These are phyloP conservation scores for Aegotheles bennettii DNA, from an alignment of 2,113 vertebrate species.

Conservation along the genomic window DNA sequence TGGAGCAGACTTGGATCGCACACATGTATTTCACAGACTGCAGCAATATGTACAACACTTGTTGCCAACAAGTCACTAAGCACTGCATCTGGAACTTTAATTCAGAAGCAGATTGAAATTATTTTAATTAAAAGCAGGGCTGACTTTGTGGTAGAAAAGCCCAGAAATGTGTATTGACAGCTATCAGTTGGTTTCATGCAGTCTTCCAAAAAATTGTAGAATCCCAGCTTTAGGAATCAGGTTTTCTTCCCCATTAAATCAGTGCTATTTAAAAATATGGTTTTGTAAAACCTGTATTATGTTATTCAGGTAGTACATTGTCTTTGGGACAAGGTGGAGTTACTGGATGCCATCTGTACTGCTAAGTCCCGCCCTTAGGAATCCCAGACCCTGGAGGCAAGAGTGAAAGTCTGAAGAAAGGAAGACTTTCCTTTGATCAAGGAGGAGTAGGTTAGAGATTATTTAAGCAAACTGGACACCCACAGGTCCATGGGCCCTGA, in stretches of 20 bases:
- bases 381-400: too few relatives aligned
- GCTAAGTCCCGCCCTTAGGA: too few relatives aligned
- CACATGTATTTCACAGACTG: not conserved
- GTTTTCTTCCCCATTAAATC: not conserved
- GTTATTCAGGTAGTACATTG: not conserved
- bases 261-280: not conserved
- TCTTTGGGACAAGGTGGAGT: not conserved
- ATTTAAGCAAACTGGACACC: too few relatives aligned
- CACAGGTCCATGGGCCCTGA: too few relatives aligned
- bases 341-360: too few relatives aligned
- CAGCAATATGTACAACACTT: not conserved
- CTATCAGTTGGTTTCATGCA: not conserved
- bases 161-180: not conserved
- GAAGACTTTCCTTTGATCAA: too few relatives aligned
- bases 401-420: too few relatives aligned
- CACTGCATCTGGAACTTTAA: not conserved
- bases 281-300: not conserved
- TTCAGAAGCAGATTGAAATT: conserved; percentile 12
- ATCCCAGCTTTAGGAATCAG: not conserved
- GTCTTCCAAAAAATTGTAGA: not conserved
- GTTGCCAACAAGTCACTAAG: not conserved
- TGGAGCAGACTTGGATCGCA: not conserved
- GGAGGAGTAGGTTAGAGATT: too few relatives aligned
- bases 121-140: conserved; percentile 8
- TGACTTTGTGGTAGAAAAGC: not conserved